Evolutionary conservation across 2,797 vertebrate species (phyloP).

Genomic region (Gymnothorax javanicus): DNA sequence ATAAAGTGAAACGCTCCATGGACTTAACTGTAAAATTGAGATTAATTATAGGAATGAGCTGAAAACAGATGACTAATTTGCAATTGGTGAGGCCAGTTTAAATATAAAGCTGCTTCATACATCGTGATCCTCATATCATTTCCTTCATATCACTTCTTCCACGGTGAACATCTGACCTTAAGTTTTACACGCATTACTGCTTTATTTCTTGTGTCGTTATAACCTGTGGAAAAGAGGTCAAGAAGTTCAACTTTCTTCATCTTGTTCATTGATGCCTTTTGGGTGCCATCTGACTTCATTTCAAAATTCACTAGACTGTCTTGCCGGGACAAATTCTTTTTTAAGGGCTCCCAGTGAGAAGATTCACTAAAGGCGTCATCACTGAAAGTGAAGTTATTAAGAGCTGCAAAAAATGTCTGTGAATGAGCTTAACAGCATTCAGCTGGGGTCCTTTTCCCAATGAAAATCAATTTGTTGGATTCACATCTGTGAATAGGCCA

Average conservation of each 20-base stretch:
- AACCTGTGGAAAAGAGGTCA: slow-evolving; percentile 46
- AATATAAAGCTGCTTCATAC: slow-evolving; percentile 46
- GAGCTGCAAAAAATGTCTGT: slow-evolving; percentile 70
- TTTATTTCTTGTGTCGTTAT: slow-evolving; percentile 27
- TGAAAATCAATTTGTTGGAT: slow-evolving; percentile 40
- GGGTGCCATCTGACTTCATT: slow-evolving; percentile 45
- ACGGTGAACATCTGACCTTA: slow-evolving; percentile 64
- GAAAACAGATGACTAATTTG: slow-evolving; percentile 25
- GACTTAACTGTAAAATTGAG: slow-evolving; percentile 43
- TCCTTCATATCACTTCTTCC: slow-evolving; percentile 83
- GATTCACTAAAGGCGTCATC: slow-evolving; percentile 54
- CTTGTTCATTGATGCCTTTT: slow-evolving; percentile 30
- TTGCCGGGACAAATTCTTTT: slow-evolving; percentile 46
- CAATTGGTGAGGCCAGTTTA: slow-evolving; percentile 33
- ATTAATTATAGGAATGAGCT: slow-evolving; percentile 27
- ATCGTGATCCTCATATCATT: slow-evolving; percentile 72
- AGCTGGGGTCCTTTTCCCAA: slow-evolving; percentile 51
- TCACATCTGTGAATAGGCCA: slow-evolving; percentile 47
- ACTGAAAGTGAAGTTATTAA: slow-evolving; percentile 60
- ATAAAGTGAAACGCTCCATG: slow-evolving; percentile 58
- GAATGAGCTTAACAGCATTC: slow-evolving; percentile 64
- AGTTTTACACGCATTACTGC: slow-evolving; percentile 50
- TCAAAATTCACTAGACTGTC: slow-evolving; percentile 75
- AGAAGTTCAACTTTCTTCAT: slow-evolving; percentile 33
- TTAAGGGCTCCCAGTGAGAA: slow-evolving; percentile 36